Evolutionary conservation across 1,140 invertebrate species (phyloP), one percentile per base, ranked within the genome.

Genomic region (Trissolcus basalis): DNA sequence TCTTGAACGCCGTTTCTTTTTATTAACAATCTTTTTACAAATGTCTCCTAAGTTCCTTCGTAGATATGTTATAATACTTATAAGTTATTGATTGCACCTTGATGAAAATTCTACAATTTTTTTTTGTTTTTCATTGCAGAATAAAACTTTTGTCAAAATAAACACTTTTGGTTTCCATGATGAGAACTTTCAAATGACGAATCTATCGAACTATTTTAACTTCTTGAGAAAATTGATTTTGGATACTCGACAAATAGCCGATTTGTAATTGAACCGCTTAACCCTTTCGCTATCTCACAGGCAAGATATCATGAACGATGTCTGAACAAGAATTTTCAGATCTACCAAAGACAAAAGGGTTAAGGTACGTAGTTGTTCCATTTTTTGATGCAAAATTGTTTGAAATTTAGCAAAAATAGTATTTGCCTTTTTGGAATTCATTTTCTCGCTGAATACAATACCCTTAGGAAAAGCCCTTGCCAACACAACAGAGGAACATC

Each of bases 361-460:
- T n/a, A n/a, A n/a, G n/a, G n/a, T n/a, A n/a, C n/a, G n/a, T n/a
- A n/a, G n/a, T 19, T 48, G 9, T 19, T 14, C 14, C 43, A 48
- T 10, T 48, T 35, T 68, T 54, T 6, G 10, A 64, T 59, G 71
- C 19, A 69, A 76, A 69, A 69, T 69, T 76, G 72, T 33, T 53
- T 69, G 58, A 75, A 59, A 68, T 68, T 75, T 75, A 75, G 72
- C 72, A 76, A 76, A 76, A 76, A 76, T 76, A 76, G 59, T 64
- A 70, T 64, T 65, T 76, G 73, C 73, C 55, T 47, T 60, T 15
- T 60, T 44, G 64, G n/a, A 51, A 32, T 60, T 65, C 65, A 44
- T 6, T 64, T 64, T 65, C 65, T 59, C 70, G 59, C 55, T 54
- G 63, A 70, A 58, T 67, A 70, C 61, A 74, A 45, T 61, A 43